Conservation (phyloP, 2,888 invertebrate genomes). For the Meloe dianella region DNA sequence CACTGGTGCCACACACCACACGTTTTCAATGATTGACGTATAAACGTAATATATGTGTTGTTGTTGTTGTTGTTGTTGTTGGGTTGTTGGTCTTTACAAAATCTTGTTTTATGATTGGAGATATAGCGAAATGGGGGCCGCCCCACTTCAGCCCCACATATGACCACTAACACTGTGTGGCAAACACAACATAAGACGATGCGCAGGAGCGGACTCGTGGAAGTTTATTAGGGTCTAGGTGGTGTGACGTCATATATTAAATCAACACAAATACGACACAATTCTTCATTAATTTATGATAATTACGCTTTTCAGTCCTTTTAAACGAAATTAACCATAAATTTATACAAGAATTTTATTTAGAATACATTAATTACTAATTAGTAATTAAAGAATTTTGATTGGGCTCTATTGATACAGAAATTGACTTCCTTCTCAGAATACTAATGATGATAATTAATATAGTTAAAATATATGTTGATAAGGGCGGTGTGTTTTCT, state of each 20-base stretch:
- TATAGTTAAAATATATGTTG: too few relatives aligned
- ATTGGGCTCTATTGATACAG: too few relatives aligned
- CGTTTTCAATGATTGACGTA: constrained; percentile 42
- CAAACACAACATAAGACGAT: background rate
- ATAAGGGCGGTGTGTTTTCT: too few relatives aligned
- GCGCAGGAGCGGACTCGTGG: constrained; percentile 28
- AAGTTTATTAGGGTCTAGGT: constrained; percentile 10
- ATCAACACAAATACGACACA: background rate
- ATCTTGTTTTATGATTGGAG: background rate
- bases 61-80: background rate
- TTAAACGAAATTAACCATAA: background rate
- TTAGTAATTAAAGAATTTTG: too few relatives aligned
- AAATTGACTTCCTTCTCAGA: too few relatives aligned
- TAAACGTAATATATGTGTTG: constrained; percentile 35
- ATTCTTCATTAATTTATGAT: background rate
- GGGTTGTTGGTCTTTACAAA: background rate
- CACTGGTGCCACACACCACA: background rate
- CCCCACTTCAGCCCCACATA: background rate
- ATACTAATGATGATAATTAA: too few relatives aligned
- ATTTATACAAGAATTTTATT: too few relatives aligned
- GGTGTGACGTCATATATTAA: constrained; percentile 5
- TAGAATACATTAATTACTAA: too few relatives aligned
- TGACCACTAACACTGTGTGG: background rate
- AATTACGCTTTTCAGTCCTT: background rate
- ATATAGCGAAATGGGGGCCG: background rate